Evolutionary conservation across 2,888 invertebrate species (phyloP), one percentile per base, ranked within the genome.

Genomic region (Philereme transversata): DNA sequence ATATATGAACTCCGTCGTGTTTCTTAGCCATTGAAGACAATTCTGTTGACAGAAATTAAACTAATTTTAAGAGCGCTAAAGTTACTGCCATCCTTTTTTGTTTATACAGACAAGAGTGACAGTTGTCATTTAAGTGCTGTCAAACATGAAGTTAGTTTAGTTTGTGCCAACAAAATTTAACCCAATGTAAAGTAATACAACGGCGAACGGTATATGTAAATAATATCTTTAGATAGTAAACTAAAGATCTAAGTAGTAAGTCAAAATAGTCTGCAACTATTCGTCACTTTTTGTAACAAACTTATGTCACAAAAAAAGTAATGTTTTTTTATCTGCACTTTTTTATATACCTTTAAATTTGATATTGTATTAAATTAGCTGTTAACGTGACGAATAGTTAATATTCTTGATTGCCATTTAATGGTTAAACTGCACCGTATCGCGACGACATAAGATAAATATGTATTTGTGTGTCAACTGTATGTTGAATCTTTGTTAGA

Each of bases 391-490:
- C 58, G 44, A 38, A 48, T 43, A 56, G 45, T 57, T 52, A 43
- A 35, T 57, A 40, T 8, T 6, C n/a, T 52, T 36, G 22, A 44
- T 43, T 49, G 60, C 66, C 40, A 60, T 57, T 57, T 60, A 47
- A 55, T 54, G 56, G 48, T 56, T 43, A 53, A 57, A 51, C 48
- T 45, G 45, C 44, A 57, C 52, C 47, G 22, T 63, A 53, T 56
- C 33, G 8, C 10, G 4, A 57, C 38, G 43, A 22, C 5, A 7
- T 61, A 55, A 64, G 52, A 46, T 60, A 22, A 41, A 58, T 50
- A n/a, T n/a, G n/a, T n/a, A 60, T 38, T 59, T 34, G 45, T 46
- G 67, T 66, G 62, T 64, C 64, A 34, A 52, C 48, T 46, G 51
- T 38, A 52, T 35, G 51, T 52, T 53, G 53, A 50, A 60, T 50